These are phyloP conservation scores for Lophotriccus pileatus DNA, from an alignment of 2,797 vertebrate genomes.

Conservation along the genomic window DNA sequence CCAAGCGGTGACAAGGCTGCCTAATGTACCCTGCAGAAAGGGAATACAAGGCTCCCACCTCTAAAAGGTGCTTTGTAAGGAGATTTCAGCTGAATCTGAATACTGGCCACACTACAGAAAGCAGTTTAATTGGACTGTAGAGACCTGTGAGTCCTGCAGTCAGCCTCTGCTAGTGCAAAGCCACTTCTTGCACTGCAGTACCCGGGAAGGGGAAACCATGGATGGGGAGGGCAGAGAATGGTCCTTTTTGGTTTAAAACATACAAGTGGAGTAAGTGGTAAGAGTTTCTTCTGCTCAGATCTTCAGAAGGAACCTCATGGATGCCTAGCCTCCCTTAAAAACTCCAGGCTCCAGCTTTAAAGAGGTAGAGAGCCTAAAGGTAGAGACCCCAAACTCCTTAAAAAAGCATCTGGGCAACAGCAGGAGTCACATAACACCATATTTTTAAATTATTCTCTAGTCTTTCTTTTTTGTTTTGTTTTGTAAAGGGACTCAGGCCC, in stretches of 20 bases:
- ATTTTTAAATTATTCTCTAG: background rate
- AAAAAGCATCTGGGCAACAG: background rate
- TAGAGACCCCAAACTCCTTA: background rate
- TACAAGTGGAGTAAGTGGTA: background rate
- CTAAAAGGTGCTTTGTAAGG: background rate
- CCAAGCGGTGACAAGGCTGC: background rate
- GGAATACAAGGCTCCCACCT: background rate
- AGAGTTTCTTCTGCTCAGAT: background rate
- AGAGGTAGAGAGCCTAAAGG: background rate
- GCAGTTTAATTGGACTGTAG: accelerated
- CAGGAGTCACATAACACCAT: background rate
- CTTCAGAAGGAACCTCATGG: background rate
- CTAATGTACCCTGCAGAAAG: background rate
- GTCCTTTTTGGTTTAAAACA: background rate
- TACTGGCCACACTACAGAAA: background rate
- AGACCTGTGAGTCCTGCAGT: background rate
- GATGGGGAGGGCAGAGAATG: background rate
- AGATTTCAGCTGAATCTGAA: background rate
- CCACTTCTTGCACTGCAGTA: background rate
- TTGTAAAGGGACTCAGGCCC: background rate
- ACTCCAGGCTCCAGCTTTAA: background rate
- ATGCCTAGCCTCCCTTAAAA: background rate
- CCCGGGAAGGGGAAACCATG: background rate
- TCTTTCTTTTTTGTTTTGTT: accelerated
- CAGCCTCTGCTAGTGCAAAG: background rate